Base-by-base conservation (phyloP, 2,113 vertebrate genomes). In the Asarcornis scutulata region DNA sequence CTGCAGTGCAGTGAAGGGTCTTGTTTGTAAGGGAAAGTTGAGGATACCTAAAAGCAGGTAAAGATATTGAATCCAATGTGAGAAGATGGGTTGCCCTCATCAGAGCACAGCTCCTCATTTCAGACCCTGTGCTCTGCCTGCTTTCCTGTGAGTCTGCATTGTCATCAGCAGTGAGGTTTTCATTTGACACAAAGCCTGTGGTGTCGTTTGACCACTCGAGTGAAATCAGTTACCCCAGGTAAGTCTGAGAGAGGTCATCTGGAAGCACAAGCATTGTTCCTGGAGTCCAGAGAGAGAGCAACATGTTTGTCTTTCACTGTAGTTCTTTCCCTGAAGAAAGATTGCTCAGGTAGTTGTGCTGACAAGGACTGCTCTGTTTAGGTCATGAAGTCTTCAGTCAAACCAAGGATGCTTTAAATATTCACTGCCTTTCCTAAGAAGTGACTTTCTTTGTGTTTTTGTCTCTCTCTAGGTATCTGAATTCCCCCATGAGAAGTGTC, bases 391-490 rank as follows among this genome's bases (percentile, higher is more conserved):
- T 77, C 83, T 55, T 86, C n/a, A 67, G 8, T 59, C 73, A 81
- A 73, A 59, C 36, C 22, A 46, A 59, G 36, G 38, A 29, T 81
- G 12, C 25, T 71, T 73, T 76, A 66, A 53, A 26, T 44, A 31
- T 17, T 85, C 29, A 32, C 72, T 88, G 62, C 81, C 68, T 88
- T 94, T 95, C 79, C 80, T 17, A 62, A 94, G 74, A 95, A 90
- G 83, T 98, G 94, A 98, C 96, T 95, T 96, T 66, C 89, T 96
- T 91, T 78, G 95, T 95, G 89, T 92, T 95, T 97, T 95, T 97
- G 59, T 97, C 68, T 98, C 92, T 96, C 31, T 95, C n/a, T 97
- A 98, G 98, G 98, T 98, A 48, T 96, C 96, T 96, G 89, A 95
- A 68, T 80, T 87, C 91, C 95, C 90, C 81, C 86, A 98, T 98